Percentiles rank a stretch among this genome's conserved stretches.
Evolutionary conservation across 2,797 vertebrate species (phyloP).

Genomic region (Epinephelus malabaricus): DNA sequence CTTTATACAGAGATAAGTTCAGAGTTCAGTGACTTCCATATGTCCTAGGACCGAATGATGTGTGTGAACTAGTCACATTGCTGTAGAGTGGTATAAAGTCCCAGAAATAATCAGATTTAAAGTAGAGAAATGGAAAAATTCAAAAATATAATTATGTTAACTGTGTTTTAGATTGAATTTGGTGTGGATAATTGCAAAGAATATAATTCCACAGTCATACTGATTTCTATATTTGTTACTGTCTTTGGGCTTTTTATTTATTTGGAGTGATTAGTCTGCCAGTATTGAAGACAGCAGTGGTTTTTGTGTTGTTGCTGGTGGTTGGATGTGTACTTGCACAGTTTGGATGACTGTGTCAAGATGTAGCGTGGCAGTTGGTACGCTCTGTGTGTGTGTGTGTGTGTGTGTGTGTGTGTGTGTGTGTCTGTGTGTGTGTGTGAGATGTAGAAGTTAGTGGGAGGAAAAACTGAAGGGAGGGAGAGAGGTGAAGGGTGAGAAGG

Average conservation of each 20-base stretch:
- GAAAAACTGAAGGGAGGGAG: slow-evolving; percentile 59
- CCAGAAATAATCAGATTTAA: neutral
- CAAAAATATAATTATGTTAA: neutral
- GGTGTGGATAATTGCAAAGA: neutral
- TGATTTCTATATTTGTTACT: neutral
- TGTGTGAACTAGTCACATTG: neutral
- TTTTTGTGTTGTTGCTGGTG: slow-evolving; percentile 8
- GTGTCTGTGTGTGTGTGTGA: neutral
- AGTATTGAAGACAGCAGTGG: neutral
- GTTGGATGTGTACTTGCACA: neutral
- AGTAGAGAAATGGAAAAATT: slow-evolving; percentile 3
- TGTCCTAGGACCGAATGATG: neutral
- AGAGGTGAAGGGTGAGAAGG: slow-evolving; percentile 82
- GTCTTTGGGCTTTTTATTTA: neutral
- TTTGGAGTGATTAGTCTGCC: neutral
- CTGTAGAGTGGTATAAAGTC: neutral
- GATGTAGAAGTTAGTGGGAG: neutral
- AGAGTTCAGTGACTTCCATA: neutral
- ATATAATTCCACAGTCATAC: neutral
- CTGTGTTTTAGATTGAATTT: neutral
- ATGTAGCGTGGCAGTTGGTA: neutral
- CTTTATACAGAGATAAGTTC: neutral
- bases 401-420: slow-evolving; percentile 18
- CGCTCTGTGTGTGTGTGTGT: neutral
- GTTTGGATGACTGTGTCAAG: slow-evolving; percentile 7